Conservation (phyloP, 2,113 vertebrate species). For the Dryoscopus gambensis region DNA sequence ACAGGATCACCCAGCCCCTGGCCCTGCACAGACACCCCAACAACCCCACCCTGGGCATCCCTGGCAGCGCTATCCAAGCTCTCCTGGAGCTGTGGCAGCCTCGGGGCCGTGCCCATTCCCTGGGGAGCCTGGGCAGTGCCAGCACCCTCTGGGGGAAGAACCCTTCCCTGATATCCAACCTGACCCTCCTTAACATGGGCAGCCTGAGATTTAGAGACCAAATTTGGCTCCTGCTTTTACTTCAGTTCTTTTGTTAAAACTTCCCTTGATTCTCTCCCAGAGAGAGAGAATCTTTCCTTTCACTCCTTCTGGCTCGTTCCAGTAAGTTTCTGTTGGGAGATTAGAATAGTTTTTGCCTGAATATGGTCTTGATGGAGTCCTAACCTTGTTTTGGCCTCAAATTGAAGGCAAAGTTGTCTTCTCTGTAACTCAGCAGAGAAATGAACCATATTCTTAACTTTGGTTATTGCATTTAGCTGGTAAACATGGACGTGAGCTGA, state of each 20-base stretch:
- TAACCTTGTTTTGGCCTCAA: neutral
- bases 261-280: neutral
- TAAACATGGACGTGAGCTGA: neutral
- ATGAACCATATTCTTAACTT: neutral
- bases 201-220: neutral
- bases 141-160: neutral
- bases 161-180: neutral
- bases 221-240: neutral
- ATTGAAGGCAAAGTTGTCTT: neutral
- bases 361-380: neutral
- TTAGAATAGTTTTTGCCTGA: neutral
- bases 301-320: neutral
- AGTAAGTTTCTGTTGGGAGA: neutral
- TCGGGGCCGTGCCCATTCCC: neutral
- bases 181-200: neutral
- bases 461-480: neutral
- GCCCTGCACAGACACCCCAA: neutral
- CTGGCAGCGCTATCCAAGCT: fast-evolving
- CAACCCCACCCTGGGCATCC: neutral
- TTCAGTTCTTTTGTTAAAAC: neutral
- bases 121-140: neutral
- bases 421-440: neutral
- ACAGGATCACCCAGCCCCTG: neutral
- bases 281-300: too few species aligned
- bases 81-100: neutral